These are phyloP conservation scores for Danaus chrysippus DNA, from an alignment of 2,888 invertebrate species.

Conservation along the genomic window DNA sequence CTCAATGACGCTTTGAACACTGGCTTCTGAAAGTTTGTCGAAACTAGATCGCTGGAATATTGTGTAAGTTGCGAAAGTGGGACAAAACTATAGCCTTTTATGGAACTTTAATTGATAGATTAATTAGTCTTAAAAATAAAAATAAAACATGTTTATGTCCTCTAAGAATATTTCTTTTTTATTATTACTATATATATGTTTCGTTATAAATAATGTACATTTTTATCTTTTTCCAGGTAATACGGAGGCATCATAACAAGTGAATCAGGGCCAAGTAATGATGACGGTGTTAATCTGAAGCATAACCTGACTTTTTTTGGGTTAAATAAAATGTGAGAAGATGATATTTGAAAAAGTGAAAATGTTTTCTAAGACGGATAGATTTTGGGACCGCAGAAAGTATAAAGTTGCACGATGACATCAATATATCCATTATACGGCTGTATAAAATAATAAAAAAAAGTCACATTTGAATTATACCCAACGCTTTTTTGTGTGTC, in stretches of 20 bases:
- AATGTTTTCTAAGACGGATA: slow-evolving; percentile 65
- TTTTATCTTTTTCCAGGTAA: slow-evolving; percentile 54
- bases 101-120: neutral
- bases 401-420: slow-evolving; percentile 59
- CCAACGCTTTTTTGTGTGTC: slow-evolving; percentile 71
- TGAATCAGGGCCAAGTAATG: slow-evolving; percentile 20
- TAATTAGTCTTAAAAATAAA: neutral
- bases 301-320: slow-evolving; percentile 36
- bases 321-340: slow-evolving; percentile 26
- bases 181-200: too few species aligned
- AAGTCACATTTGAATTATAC: slow-evolving; percentile 40
- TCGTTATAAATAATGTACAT: neutral
- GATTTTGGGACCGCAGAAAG: slow-evolving; percentile 71
- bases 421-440: slow-evolving; percentile 45
- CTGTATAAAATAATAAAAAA: slow-evolving; percentile 56
- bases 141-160: too few species aligned
- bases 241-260: slow-evolving; percentile 42
- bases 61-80: slow-evolving; percentile 22
- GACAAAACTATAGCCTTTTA: slow-evolving; percentile 12
- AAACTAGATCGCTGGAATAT: slow-evolving; percentile 26
- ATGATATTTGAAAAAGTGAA: slow-evolving; percentile 43
- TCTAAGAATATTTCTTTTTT: too few species aligned
- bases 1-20: slow-evolving; percentile 3
- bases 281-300: neutral
- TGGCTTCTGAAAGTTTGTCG: slow-evolving; percentile 19